Evolutionary conservation across 1,140 invertebrate genomes (phyloP), one percentile per base, ranked within the genome.

Genomic region (Aphidius gifuensis): DNA sequence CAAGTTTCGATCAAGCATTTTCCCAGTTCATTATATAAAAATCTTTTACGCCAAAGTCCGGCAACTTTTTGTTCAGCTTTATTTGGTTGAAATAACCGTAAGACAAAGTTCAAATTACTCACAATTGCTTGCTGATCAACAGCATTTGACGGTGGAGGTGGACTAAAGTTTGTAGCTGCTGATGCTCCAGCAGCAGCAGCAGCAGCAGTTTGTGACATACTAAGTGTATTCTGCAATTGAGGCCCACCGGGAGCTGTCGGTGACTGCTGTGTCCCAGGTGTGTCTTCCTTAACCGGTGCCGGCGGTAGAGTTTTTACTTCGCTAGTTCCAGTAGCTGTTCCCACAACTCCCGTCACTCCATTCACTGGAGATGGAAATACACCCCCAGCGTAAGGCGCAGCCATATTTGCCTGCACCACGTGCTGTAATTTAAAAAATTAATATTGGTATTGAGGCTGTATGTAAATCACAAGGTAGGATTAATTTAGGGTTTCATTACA

Each of bases 351-450:
- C 83, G 85, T 84, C 62, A 90, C 87, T 51, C 86, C 87, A 72
- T 88, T 89, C 70, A 87, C 84, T 75, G 89, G 84, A 82, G 88
- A 82, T 84, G 87, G 80, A 86, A 91, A 85, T 83, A 90, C 80
- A 85, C 84, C 83, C 87, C 85, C 81, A 89, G 90, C 83, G 88
- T 90, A 93, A 76, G 91, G 90, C 81, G 85, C 85, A 79, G 88
- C 87, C 88, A 94, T 93, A 72, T 92, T 92, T 83, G 92, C 91
- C 85, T 94, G 92, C 84, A 96, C 93, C 90, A 95, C 93, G 86
- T 95, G 93, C 93, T 95, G 87, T 21, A 91, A 90, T 66, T 16
- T 16, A 80, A 74, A 71, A 80, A 82, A 73, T 50, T 39, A 68
- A 68, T 32, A 43, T 62, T n/a, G 45, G 16, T 16, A 16, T 16